Base-by-base conservation (phyloP, 2,888 invertebrate genomes). In the Synanthedon andrenaeformis region DNA sequence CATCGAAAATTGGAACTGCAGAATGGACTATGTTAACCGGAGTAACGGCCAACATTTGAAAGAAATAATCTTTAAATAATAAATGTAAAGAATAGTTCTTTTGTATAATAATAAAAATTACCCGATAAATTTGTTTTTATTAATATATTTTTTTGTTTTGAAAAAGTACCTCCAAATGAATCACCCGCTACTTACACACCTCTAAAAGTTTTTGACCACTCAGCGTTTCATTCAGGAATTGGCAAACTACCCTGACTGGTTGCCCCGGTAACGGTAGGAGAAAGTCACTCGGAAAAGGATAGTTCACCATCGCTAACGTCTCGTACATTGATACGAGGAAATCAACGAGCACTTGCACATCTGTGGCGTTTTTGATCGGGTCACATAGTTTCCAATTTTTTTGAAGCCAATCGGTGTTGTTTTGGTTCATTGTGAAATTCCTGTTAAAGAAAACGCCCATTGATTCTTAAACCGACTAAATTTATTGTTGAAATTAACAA, bases 231-330 rank as follows among this genome's bases (percentile, higher is more conserved):
- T 74, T 80, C 1, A 92, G 67, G 61, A 89, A 88, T 56, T 85
- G 83, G 66, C 92, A 93, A 59, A 90, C 89, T 41, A 84, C 85
- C 49, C 89, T 82, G 41, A 98, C 93, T 0, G 98, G 98, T 79
- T 95, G 90, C 0, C 92, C 95, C 0, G 98, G 98, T 23, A 99
- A 72, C 0, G 93, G 92, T 51, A 91, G 89, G 52, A 99, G 81
- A 76, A 99, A 99, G 66, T 91, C 90, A 0, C 94, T 91, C 0
- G 93, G 83, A 74, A 97, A 99, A 0, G 99, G 98, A 78, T 99
- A 99, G 83, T 99, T 94, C 13, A 94, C 93, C 98, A 98, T 98
- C 0, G 97, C 97, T 59, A 98, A 76, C 65, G 93, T 93, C 8
- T 90, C 90, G 73, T 94, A 96, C 60, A 94, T 90, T 57, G 92